Percentiles rank a stretch among this genome's conserved stretches.
Evolutionary conservation across 2,797 vertebrate species (phyloP).

Genomic region (Phoxinus dragarum): DNA sequence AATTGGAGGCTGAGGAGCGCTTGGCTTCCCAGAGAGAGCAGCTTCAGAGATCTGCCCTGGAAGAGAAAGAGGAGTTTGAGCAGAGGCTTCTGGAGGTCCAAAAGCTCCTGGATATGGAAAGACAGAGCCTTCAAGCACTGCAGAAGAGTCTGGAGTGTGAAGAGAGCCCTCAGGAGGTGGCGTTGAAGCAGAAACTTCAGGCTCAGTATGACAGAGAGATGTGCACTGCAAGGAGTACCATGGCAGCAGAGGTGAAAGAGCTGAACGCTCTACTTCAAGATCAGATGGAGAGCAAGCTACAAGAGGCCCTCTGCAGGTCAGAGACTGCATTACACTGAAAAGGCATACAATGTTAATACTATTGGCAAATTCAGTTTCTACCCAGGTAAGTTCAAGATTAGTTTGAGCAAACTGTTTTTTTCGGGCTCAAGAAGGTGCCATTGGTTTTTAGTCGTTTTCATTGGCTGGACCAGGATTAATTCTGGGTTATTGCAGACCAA

Average conservation of each 20-base stretch:
- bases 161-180: conserved; percentile 67
- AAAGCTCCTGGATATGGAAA: conserved; percentile 75
- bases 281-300: conserved; percentile 75
- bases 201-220: conserved; percentile 70
- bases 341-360: neutral
- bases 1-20: conserved; percentile 38
- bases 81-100: conserved; percentile 74
- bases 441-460: too few species aligned
- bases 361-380: neutral
- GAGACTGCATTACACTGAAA: conserved; percentile 22
- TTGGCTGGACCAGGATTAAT: too few species aligned
- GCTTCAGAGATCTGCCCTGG: conserved; percentile 67
- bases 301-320: conserved; percentile 81
- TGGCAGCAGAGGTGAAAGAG: conserved; percentile 76
- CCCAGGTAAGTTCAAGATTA: too few species aligned
- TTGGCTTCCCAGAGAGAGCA: conserved; percentile 64
- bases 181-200: conserved; percentile 69
- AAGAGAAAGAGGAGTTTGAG: conserved; percentile 70
- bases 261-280: conserved; percentile 68
- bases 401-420: too few species aligned
- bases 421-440: too few species aligned
- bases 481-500: too few species aligned
- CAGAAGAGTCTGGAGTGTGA: conserved; percentile 74
- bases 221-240: conserved; percentile 67
- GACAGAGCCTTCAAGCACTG: conserved; percentile 73